Base-by-base conservation (phyloP, 2,888 invertebrate species). In the Scaptomyza caliginosa region DNA sequence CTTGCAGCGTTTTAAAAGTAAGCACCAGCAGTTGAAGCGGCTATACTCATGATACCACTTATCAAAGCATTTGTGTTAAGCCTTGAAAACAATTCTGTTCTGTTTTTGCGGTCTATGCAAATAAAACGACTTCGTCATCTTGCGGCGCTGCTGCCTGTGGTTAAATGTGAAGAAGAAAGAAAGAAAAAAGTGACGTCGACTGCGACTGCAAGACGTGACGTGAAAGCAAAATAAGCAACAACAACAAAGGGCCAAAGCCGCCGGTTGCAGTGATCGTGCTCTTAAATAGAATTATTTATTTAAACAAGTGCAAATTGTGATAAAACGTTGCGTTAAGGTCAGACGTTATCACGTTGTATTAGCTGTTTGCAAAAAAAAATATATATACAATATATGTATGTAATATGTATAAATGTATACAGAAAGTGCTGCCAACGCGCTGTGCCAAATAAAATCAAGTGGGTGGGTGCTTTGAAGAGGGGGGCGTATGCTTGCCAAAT, bases 91-190 rank as follows among this genome's bases (percentile, higher is more conserved):
- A 36, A 39, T 43, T 46, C 16, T 38, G 30, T 26, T 23, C 17
- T 49, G 38, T 69, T 63, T 49, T 45, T 67, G 60, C 55, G 68
- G 67, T 56, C 40, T 76, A 74, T 74, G 74, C 78, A 67, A 81
- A 83, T 84, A 74, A 81, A 81, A 77, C 67, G 88, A 73, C 88
- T 85, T 88, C 88, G 88, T 89, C 88, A 89, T 88, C 86, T 82
- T 80, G 66, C 58, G 73, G 34, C 34, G 67, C 28, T 45, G 28
- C 28, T 19, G 56, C 51, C 51, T 69, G 43, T 68, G 67, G 54
- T 58, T 51, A 49, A 49, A 50, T 67, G 36, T 52, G 51, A 63
- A 63, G 46, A 68, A 59, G 13, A 32, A 46, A 32, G 10, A 64
- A 69, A 68, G 58, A 63, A 70, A 68, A 55, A 59, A 49, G 52